Evolutionary conservation across 2,888 invertebrate genomes (phyloP), one percentile per base, ranked within the genome.

Genomic region (Dolomedes plantarius): DNA sequence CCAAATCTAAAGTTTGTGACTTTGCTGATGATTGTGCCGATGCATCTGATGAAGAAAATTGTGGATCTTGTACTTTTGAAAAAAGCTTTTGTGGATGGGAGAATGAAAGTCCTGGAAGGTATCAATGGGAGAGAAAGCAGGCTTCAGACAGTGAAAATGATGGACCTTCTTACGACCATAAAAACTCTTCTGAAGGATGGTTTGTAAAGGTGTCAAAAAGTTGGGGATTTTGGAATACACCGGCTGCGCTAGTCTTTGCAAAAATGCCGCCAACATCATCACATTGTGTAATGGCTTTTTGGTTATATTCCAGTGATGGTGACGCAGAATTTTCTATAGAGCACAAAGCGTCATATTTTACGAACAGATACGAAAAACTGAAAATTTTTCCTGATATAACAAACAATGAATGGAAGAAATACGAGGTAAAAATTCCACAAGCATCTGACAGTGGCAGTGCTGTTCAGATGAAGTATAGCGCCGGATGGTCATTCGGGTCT

Each of bases 81-180:
- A 69, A 73, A 41, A 88, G 72, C n/a, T 36, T 85, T 16, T 89
- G 89, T 76, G 88, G 87, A 0, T 89, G 89, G 89, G 68, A 71
- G 41, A 72, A 80, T 32, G 31, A 73, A 56, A 76, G 80, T 29
- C 56, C 67, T 7, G 82, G 79, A 1, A 31, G 3, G 5, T 83
- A 46, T 29, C 29, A 39, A 16, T 88, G 88, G 88, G 19, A 29
- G 0, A 7, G 77, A 9, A 77, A 74, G 62, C 41, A 69, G 7
- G 74, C 68, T 3, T 69, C 73, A 11, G 13, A 36, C 11, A 11
- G 13, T 23, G 23, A 76, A n/a, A 41, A 11, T 9, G 50, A 13
- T 28, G 80, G 85, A 23, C 77, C 88, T 50, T 6, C n/a, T 3
- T 73, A 16, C 2, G 86, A 86, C 69, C 72, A 83, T 65, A 62